A percentile compares a stretch with the other conserved stretches of the same genome.
Evolutionary conservation across 2,113 vertebrate species (phyloP).

Genomic region (Sialia sialis): DNA sequence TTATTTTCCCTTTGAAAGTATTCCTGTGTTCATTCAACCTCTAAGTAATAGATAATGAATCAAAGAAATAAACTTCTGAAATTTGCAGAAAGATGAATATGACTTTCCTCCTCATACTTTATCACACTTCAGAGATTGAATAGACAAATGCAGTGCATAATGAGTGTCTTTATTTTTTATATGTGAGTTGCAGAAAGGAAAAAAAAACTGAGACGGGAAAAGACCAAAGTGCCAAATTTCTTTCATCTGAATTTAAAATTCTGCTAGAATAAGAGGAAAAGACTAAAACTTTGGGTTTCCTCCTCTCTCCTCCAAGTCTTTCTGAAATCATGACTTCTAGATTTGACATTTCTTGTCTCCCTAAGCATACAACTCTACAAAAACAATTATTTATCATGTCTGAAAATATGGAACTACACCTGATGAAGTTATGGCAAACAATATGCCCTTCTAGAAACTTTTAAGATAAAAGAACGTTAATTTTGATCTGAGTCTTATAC

Average conservation of each 20-base stretch:
- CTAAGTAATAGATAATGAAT: not conserved
- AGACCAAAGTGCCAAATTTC: not conserved
- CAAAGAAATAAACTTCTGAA: not conserved
- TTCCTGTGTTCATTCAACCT: not conserved
- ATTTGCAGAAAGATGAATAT: not conserved
- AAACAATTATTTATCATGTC: not conserved
- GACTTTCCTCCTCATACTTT: not conserved
- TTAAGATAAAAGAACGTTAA: not conserved
- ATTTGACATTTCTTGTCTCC: not conserved
- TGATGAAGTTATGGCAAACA: not conserved
- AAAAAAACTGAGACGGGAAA: not conserved
- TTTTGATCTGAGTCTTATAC: not conserved
- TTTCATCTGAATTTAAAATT: not conserved
- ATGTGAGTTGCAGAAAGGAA: not conserved
- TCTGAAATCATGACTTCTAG: not conserved
- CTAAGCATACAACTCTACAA: not conserved
- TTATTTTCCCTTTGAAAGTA: not conserved
- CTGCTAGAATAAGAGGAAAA: not conserved
- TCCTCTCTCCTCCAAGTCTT: not conserved
- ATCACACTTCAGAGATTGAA: not conserved
- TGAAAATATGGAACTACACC: not conserved
- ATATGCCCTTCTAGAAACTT: not conserved
- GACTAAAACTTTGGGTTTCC: not conserved
- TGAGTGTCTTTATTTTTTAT: not conserved
- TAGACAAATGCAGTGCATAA: not conserved